Evolutionary conservation across 92 coral and sea anemone species (phyloP), one percentile per base, ranked within the genome.

Genomic region (Pocillopora meandrina): DNA sequence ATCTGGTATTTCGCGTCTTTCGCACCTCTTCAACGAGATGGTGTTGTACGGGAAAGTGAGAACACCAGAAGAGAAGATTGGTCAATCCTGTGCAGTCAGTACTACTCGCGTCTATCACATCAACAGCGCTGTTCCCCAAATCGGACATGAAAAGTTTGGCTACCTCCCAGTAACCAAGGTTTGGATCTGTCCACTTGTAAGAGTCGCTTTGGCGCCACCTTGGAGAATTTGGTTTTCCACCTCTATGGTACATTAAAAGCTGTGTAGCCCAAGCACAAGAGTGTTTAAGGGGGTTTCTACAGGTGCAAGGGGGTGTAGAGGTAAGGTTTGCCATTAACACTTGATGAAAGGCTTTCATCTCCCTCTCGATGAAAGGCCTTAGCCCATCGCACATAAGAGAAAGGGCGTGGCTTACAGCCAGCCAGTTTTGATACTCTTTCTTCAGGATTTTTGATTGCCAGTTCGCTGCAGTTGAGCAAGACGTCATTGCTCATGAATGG

Each of bases 91-190:
- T 95, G 20, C 94, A 84, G 78, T 92, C 98, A 14, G 98, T 95
- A 0, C 83, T 84, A 49, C 65, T 70, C 34, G 93, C 93, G 62
- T 83, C 92, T 21, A 83, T 77, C 15, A 91, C 90, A 34, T 20
- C 1, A 20, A 79, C 76, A 52, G 78, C 80, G 64, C 80, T 76
- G 1, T 67, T 68, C 3, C 96, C 92, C 9, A 93, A 84, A 74
- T 87, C 92, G 19, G 94, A 82, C 98, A 95, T 95, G 82, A 75
- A 95, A 49, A 95, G 79, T 77, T 95, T 95, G 19, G 98, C 96
- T 36, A 91, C 81, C 57, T 95, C 98, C 98, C 98, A 95, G 79
- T 88, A 79, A n/a, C 98, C 98, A 72, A 56, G 36, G 15, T 64
- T 87, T 15, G 92, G 95, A 70, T 92, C 95, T 36, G 75, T 80